Conservation (phyloP, 2,888 invertebrate genomes). For the Lycocerus yunnanus region DNA sequence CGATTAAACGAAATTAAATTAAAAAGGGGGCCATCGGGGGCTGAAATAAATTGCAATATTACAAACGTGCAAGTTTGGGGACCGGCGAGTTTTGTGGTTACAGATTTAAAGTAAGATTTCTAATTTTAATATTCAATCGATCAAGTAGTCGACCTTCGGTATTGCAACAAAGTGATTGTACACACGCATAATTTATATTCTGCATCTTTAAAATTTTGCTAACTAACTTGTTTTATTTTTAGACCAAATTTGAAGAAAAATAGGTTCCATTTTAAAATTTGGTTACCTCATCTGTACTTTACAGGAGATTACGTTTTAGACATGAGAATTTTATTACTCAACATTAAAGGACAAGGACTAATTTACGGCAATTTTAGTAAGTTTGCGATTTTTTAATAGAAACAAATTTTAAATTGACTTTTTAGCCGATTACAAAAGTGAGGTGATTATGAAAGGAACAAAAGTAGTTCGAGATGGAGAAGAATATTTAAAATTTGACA, state of each 20-base stretch:
- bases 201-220: neutral
- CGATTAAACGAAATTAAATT: slow-evolving; percentile 43
- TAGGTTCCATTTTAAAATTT: slow-evolving; percentile 64
- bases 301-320: slow-evolving; percentile 71
- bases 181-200: neutral
- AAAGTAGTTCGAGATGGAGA: slow-evolving; percentile 61
- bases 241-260: slow-evolving; percentile 66
- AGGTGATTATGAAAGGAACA: slow-evolving; percentile 66
- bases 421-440: slow-evolving; percentile 67
- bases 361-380: slow-evolving; percentile 70
- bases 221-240: slow-evolving; percentile 37
- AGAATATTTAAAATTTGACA: slow-evolving; percentile 65
- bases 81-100: slow-evolving; percentile 63
- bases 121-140: neutral
- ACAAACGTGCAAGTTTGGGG: slow-evolving; percentile 65
- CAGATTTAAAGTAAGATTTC: slow-evolving; percentile 60
- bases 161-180: neutral
- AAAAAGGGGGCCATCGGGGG: slow-evolving; percentile 47
- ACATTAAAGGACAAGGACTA: slow-evolving; percentile 66
- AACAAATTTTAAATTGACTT: slow-evolving; percentile 31
- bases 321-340: slow-evolving; percentile 65
- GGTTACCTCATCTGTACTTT: slow-evolving; percentile 63
- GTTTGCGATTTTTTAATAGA: slow-evolving; percentile 43
- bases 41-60: slow-evolving; percentile 61
- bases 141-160: neutral